Percentiles rank a stretch among this genome's conserved stretches.
Evolutionary conservation across 2,797 vertebrate genomes (phyloP).

Genomic region (Picus viridis): DNA sequence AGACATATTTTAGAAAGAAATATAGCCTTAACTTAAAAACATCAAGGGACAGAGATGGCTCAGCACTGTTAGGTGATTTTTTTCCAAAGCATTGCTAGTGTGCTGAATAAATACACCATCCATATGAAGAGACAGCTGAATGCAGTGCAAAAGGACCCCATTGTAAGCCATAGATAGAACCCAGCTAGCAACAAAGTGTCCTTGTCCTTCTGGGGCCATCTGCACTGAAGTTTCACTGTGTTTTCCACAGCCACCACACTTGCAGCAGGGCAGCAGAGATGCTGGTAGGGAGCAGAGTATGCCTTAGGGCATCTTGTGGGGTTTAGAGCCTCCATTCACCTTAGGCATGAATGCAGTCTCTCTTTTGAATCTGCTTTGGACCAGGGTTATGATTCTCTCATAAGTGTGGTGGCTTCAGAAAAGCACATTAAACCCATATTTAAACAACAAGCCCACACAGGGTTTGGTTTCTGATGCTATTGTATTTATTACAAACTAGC

Average conservation of each 20-base stretch:
- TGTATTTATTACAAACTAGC: neutral
- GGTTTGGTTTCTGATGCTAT: neutral
- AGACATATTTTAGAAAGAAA: neutral
- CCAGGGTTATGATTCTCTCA: neutral
- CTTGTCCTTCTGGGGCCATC: slow-evolving; percentile 7
- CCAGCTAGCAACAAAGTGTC: neutral
- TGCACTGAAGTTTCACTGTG: neutral
- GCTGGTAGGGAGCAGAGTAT: neutral
- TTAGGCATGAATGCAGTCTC: neutral
- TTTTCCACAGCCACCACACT: neutral
- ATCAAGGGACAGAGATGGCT: neutral
- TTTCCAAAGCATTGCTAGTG: neutral
- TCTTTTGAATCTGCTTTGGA: neutral
- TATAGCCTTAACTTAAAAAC: neutral
- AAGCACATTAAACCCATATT: neutral
- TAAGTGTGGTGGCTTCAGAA: neutral
- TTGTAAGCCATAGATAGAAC: neutral
- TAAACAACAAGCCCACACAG: neutral
- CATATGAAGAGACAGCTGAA: slow-evolving; percentile 9
- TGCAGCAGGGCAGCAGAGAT: neutral
- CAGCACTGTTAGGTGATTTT: neutral
- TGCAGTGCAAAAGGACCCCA: neutral
- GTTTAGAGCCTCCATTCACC: neutral
- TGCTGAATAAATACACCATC: slow-evolving; percentile 4
- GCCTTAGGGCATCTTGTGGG: neutral